These are phyloP conservation scores for Amniataba percoides DNA, from an alignment of 2,797 vertebrate genomes.

Conservation along the genomic window DNA sequence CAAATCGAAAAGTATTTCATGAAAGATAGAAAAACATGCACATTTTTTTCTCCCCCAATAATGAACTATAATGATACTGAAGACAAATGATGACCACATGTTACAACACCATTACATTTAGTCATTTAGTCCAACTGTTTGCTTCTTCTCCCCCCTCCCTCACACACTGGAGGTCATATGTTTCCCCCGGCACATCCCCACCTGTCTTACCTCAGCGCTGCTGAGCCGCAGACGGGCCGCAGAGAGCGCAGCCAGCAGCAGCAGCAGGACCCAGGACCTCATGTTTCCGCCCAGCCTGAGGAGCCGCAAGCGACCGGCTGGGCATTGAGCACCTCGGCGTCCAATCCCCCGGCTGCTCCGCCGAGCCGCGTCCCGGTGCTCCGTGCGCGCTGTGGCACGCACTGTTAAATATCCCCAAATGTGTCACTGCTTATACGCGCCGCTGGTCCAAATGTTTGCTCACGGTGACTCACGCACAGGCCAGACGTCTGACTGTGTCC, in stretches of 20 bases:
- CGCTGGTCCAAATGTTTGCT: slow-evolving; percentile 63
- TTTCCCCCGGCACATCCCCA: background rate
- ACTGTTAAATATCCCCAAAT: slow-evolving; percentile 58
- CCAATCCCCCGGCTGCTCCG: slow-evolving; percentile 64
- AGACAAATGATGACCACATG: background rate
- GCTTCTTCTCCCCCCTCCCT: background rate
- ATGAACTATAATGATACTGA: background rate
- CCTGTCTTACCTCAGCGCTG: slow-evolving; percentile 81
- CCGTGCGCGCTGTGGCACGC: slow-evolving; percentile 34
- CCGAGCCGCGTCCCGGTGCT: slow-evolving; percentile 65
- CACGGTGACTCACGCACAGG: slow-evolving; percentile 71
- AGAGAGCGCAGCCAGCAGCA: slow-evolving; percentile 79
- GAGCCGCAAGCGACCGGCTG: slow-evolving; percentile 81
- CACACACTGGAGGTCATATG: slow-evolving; percentile 40
- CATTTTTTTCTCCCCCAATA: background rate
- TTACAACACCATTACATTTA: background rate
- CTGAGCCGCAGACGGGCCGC: slow-evolving; percentile 72
- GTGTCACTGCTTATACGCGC: slow-evolving; percentile 55
- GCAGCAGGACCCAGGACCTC: slow-evolving; percentile 81
- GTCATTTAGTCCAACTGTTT: background rate
- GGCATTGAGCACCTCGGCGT: slow-evolving; percentile 80
- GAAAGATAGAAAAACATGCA: background rate
- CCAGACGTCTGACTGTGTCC: slow-evolving; percentile 69
- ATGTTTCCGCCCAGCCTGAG: slow-evolving; percentile 83
- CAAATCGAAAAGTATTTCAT: background rate